Conservation (phyloP, 2,888 invertebrate genomes). For the Epinotia brunnichana region DNA sequence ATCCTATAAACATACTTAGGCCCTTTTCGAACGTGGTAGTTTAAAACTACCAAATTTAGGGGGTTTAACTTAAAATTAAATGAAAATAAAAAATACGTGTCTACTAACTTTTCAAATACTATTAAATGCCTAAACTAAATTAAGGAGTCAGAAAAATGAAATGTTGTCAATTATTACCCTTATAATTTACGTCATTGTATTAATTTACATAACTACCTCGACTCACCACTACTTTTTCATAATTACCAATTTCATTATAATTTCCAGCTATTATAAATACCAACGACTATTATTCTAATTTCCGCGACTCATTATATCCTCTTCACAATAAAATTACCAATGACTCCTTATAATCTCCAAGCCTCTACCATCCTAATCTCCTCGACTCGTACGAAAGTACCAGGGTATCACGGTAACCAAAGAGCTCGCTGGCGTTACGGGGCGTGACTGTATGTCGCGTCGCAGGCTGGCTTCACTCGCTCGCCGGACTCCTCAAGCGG, state of each 20-base stretch:
- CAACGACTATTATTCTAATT: not conserved
- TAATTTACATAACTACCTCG: too few species aligned
- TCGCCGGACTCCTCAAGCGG: slow-evolving; percentile 89
- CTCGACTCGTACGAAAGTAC: slow-evolving; percentile 2
- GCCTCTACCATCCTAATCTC: not conserved
- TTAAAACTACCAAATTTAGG: too few species aligned
- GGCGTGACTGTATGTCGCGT: slow-evolving; percentile 51
- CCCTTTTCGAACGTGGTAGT: too few species aligned
- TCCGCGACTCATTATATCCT: too few species aligned
- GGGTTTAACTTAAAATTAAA: too few species aligned
- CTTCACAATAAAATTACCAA: not conserved
- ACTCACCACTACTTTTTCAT: not conserved
- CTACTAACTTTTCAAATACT: too few species aligned
- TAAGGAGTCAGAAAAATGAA: too few species aligned
- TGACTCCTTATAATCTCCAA: not conserved
- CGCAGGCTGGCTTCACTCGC: slow-evolving; percentile 87
- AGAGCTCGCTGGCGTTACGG: slow-evolving; percentile 51
- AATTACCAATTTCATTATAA: not conserved
- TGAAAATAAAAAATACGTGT: too few species aligned
- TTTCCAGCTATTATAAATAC: not conserved
- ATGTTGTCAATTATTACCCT: too few species aligned
- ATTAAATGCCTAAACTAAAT: too few species aligned
- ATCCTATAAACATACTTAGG: too few species aligned
- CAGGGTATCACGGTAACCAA: slow-evolving; percentile 43
- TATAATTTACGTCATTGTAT: not conserved